Evolutionary conservation across 2,113 vertebrate species (phyloP).

Genomic region (Desmodus rotundus): DNA sequence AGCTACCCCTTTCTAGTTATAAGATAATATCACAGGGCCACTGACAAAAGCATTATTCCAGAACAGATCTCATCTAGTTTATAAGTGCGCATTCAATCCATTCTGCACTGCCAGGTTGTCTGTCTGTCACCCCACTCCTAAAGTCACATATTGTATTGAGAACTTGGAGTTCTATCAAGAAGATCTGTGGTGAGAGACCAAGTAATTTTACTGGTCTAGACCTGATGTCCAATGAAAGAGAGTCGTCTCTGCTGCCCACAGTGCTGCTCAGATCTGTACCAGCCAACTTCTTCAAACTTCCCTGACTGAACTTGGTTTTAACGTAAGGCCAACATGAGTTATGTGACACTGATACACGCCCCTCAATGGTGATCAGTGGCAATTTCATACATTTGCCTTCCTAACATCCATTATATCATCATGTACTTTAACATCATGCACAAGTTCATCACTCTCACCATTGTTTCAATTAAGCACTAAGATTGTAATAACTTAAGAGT

Average conservation of each 20-base stretch:
- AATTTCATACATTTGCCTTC: neutral
- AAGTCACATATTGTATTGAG: neutral
- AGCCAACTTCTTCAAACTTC: neutral
- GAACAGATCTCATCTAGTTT: neutral
- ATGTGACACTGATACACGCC: neutral
- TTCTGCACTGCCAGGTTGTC: neutral
- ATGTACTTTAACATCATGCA: neutral
- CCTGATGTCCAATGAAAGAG: neutral
- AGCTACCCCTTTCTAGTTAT: neutral
- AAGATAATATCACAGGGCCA: neutral
- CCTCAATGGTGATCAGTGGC: neutral
- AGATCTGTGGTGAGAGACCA: neutral
- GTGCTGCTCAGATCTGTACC: neutral
- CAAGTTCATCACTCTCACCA: neutral
- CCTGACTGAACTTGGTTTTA: neutral
- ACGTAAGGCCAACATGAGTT: neutral
- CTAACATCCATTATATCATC: neutral
- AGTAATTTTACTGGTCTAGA: neutral
- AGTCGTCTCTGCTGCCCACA: neutral
- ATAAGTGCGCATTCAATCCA: neutral
- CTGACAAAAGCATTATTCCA: neutral
- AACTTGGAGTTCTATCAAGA: neutral
- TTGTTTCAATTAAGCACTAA: neutral
- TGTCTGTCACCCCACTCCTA: neutral
- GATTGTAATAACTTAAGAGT: neutral